Evolutionary conservation across 2,113 vertebrate genomes (phyloP).

Genomic region (Catharus minimus): DNA sequence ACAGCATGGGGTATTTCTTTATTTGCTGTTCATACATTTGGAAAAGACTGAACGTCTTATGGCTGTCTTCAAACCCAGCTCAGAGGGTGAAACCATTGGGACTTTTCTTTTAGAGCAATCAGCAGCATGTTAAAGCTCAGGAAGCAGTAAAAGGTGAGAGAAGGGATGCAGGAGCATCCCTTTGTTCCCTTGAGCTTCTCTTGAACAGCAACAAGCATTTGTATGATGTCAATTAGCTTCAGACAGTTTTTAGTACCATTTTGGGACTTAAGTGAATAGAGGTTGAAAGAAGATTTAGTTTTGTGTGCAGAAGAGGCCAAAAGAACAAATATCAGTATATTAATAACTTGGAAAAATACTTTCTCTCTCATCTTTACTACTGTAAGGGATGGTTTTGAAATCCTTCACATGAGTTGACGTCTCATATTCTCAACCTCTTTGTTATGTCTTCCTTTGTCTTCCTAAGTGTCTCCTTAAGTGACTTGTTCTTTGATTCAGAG

Average conservation of each 20-base stretch:
- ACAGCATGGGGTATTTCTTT: neutral
- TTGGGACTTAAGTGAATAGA: neutral
- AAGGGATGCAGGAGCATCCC: neutral
- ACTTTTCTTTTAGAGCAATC: neutral
- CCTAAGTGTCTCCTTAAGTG: neutral
- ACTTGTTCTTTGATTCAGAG: neutral
- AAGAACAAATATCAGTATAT: neutral
- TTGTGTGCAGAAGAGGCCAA: neutral
- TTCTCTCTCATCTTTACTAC: neutral
- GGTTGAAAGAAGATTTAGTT: neutral
- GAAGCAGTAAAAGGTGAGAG: neutral
- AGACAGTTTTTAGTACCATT: neutral
- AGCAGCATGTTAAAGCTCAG: neutral
- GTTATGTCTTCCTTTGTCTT: neutral
- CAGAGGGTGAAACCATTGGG: neutral
- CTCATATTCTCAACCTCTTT: neutral
- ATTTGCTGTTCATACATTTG: neutral
- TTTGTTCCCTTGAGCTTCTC: neutral
- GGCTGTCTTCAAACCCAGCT: neutral
- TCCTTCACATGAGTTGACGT: neutral
- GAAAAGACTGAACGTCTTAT: neutral
- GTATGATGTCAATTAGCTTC: neutral
- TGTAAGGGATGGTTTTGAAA: neutral
- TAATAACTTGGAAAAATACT: neutral
- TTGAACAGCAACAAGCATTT: neutral